Evolutionary conservation across 2,797 vertebrate genomes (phyloP), one percentile per base, ranked within the genome.

Genomic region (Odontamblyopus rebecca): DNA sequence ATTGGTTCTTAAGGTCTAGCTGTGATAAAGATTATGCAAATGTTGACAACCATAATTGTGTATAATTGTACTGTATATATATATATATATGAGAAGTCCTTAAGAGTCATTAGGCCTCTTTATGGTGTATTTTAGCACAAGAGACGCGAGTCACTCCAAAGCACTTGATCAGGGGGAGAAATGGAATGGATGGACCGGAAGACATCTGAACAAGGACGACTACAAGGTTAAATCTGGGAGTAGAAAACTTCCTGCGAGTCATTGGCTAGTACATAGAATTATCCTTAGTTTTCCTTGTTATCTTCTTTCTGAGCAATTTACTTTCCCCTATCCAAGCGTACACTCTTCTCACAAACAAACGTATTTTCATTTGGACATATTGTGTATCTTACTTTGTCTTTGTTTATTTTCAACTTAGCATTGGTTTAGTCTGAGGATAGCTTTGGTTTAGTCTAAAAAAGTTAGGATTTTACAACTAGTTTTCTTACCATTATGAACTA

Each of bases 1-100:
- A 88, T 87, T 88, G 87, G 85, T 85, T 90, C 86, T 91, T 85
- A 84, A 87, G 80, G 74, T 85, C 81, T 80, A 71, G 81, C 85
- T 78, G 77, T 87, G 77, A 88, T 89, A 90, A 90, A 91, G 87
- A 91, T 88, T 92, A 92, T 88, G 89, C 88, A 90, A 91, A 90
- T 90, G 85, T 82, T 86, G 87, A 88, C 88, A 82, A 82, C 85
- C 77, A 75, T 92, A 92, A 92, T 91, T 93, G 88, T 82, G 83
- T 83, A 71, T 91, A 92, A 92, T 91, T 89, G 84, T 87, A 83
- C 77, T 86, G 90, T 86, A 90, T 89, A 89, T 86, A 83, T 90
- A 88, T 86, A 90, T 89, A 89, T 86, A 83, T 90, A 88, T 90
- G 86, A 81, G 81, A 83, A 83, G 85, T 87, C 87, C 87, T 90